A percentile compares a stretch with the other conserved stretches of the same genome.
Conservation (phyloP, 2,888 invertebrate species). For the Automeris io region DNA sequence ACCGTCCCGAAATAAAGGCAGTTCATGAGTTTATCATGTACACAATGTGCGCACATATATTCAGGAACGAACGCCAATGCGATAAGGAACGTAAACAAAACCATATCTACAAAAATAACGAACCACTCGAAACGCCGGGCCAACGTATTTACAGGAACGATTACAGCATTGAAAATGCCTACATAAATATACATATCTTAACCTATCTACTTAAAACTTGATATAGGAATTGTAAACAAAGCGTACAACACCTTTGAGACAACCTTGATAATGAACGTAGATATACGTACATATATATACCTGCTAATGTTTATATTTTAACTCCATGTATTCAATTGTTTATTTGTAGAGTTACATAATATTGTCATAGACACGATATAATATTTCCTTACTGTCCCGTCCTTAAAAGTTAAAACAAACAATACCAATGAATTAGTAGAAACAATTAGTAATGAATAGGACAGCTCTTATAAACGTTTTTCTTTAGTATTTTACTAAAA, state of each 20-base stretch:
- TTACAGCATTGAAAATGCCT: neutral
- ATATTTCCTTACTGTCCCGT: no score
- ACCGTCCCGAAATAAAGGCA: conserved; percentile 15
- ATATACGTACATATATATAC: no score
- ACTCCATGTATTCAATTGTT: no score
- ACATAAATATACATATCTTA: neutral
- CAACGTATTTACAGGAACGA: neutral
- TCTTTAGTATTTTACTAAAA: no score
- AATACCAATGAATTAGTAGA: no score
- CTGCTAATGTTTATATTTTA: no score
- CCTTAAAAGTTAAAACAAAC: no score
- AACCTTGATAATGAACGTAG: neutral
- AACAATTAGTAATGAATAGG: no score
- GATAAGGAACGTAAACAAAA: conserved; percentile 26
- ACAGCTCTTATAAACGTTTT: no score
- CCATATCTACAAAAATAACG: conserved; percentile 25
- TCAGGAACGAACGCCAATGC: conserved; percentile 12
- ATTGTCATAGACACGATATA: no score
- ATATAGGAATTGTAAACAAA: neutral
- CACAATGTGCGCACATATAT: conserved; percentile 23
- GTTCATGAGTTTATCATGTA: conserved; percentile 29
- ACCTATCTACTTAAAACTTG: neutral
- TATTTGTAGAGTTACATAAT: no score
- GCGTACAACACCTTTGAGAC: neutral
- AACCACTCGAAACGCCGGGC: neutral